A percentile compares a stretch with the other conserved stretches of the same genome.
Conservation (phyloP, 2,113 vertebrate genomes). For the Dolichotis patagonum region DNA sequence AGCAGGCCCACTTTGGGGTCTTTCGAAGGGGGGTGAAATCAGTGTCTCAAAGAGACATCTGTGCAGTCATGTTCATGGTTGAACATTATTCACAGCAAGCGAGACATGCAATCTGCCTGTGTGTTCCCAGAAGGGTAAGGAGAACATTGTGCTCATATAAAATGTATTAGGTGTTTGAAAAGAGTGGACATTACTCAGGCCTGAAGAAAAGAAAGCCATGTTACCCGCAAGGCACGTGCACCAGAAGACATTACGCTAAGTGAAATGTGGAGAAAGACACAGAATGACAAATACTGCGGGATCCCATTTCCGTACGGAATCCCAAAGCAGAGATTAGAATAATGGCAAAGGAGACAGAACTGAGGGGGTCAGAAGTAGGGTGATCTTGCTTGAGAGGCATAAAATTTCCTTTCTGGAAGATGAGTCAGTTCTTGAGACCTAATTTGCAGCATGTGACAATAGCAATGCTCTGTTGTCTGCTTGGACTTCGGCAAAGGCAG, state of each 20-base stretch:
- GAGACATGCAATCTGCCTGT: neutral
- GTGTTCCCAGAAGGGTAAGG: neutral
- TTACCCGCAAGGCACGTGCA: neutral
- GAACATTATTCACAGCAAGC: neutral
- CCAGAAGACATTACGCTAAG: neutral
- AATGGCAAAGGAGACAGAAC: neutral
- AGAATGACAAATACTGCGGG: neutral
- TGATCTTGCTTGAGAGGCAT: neutral
- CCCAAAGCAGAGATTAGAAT: neutral
- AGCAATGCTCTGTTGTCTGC: neutral
- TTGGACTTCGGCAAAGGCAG: neutral
- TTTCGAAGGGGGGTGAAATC: neutral
- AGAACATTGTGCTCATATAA: neutral
- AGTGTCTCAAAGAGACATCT: neutral
- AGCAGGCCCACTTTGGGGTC: neutral
- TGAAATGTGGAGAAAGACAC: neutral
- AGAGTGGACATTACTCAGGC: neutral
- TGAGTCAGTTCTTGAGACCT: neutral
- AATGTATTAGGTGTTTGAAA: neutral
- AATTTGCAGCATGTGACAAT: accelerated
- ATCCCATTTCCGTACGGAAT: neutral
- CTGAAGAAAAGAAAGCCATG: neutral
- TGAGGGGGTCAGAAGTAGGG: neutral
- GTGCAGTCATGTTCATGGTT: neutral
- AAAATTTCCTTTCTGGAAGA: neutral